phyloP scores from a whole-genome alignment of 2,888 invertebrate species.

The Lathronympha strigana region DNA sequence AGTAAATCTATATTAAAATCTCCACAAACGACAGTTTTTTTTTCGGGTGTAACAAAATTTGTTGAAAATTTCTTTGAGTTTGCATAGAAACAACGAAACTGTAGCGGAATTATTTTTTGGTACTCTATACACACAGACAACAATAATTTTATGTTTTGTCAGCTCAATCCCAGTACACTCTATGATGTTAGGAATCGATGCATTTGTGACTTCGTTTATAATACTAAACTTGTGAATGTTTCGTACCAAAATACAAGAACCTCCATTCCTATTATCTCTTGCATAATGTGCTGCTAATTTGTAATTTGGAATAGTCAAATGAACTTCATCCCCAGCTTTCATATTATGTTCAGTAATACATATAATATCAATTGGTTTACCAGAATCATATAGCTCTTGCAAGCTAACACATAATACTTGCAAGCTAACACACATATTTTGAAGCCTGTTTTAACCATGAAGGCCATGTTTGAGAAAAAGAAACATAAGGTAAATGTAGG shows the following conservation, averaged over 20 bases:
- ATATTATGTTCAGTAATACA: conserved; percentile 2
- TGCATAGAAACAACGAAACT: neutral
- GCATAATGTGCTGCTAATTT: neutral
- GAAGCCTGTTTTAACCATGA: too few species aligned
- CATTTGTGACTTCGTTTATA: neutral
- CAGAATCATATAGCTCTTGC: neutral
- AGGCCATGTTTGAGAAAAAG: too few species aligned
- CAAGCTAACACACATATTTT: too few species aligned
- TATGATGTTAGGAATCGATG: neutral
- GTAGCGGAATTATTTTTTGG: neutral
- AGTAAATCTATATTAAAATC: too few species aligned
- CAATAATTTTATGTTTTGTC: neutral
- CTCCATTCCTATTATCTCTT: neutral
- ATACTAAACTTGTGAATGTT: neutral
- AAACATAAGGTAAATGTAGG: too few species aligned
- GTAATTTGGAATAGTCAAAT: neutral
- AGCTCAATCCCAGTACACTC: conserved; percentile 1
- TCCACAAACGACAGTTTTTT: too few species aligned
- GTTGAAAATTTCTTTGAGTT: neutral
- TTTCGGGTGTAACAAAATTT: neutral
- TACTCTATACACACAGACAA: conserved; percentile 1
- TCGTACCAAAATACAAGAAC: conserved; percentile 1
- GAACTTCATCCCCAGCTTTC: neutral
- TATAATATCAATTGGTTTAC: neutral
- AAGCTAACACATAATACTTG: neutral